Base-by-base conservation (phyloP, 2,113 vertebrate genomes). In the Syngnathus floridae region DNA sequence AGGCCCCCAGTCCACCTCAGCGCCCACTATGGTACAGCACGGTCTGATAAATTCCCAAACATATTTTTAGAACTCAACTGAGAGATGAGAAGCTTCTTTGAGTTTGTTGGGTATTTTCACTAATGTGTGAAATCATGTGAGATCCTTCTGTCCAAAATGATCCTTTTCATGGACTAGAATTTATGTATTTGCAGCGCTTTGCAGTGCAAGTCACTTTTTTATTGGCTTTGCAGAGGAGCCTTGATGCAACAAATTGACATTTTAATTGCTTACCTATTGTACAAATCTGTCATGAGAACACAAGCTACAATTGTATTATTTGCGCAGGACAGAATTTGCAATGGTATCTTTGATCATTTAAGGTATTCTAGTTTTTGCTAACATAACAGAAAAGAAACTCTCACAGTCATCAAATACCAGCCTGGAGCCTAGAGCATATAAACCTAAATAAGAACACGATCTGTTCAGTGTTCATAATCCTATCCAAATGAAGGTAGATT, bases 401-500 rank as follows among this genome's bases (percentile, higher is more conserved):
- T 45, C n/a, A 22, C 8, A 52, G n/a, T 7, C 21, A 10, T 52
- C n/a, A 11, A 14, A 11, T 5, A 55, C 12, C 52, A 65, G 58
- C 68, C 48, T 60, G 58, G 31, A 71, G 58, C 68, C 48, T 60
- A 54, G 31, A 71, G 63, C 60, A 31, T 49, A 6, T 69, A 41
- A 63, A 65, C 14, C 0, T n/a, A 66, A 48, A 17, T 10, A 38
- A 46, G 59, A 69, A 31, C 40, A 67, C 7, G 12, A 73, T 67
- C 43, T 55, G 62, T 35, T 49, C 67, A 22, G 5, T 57, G 48
- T 57, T 67, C 7, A 45, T 66, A 67, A 76, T 65, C 51, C 51
- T 19, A 31, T 45, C 59, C 45, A 74, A 64, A 73, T 36, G 65
- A 26, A 61, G 54, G 38, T 43, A 46, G 55, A 71, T 71, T 72